Evolutionary conservation across 2,888 invertebrate genomes (phyloP).

Genomic region (Epistrophe grossulariae): DNA sequence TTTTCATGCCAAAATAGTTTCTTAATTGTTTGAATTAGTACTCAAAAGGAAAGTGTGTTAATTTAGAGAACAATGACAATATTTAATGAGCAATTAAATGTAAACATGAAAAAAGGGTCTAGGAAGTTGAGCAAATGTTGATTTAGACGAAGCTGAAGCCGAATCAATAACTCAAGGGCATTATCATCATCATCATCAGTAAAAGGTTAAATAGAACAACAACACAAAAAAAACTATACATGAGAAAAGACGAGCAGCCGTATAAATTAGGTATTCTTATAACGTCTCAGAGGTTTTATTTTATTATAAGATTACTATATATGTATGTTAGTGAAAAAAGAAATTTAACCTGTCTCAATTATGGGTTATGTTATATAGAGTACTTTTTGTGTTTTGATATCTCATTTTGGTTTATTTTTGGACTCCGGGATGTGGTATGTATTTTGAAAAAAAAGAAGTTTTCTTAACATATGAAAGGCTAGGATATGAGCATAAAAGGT

Average conservation of each 20-base stretch:
- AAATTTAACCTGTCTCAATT: no score
- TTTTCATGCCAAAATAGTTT: constrained; percentile 36
- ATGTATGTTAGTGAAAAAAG: no score
- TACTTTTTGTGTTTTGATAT: no score
- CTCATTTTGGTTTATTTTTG: no score
- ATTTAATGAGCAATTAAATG: constrained; percentile 52
- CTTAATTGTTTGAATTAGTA: constrained; percentile 65
- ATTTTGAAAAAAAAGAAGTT: no score
- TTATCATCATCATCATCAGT: not conserved
- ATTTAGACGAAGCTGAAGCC: not conserved
- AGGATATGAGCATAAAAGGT: no score
- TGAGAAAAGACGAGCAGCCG: not conserved
- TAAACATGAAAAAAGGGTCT: constrained; percentile 3
- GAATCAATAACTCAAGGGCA: not conserved
- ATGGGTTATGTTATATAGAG: no score
- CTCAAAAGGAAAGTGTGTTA: constrained; percentile 43
- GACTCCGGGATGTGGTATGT: no score
- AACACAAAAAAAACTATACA: not conserved
- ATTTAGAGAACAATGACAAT: constrained; percentile 45
- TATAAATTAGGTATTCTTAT: not conserved
- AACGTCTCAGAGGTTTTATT: not conserved
- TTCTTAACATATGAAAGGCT: no score
- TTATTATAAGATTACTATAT: not conserved
- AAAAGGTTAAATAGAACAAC: not conserved
- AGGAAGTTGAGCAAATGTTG: constrained; percentile 44